Evolutionary conservation across 2,113 vertebrate species (phyloP).

Genomic region (Clarias macrocephalus): DNA sequence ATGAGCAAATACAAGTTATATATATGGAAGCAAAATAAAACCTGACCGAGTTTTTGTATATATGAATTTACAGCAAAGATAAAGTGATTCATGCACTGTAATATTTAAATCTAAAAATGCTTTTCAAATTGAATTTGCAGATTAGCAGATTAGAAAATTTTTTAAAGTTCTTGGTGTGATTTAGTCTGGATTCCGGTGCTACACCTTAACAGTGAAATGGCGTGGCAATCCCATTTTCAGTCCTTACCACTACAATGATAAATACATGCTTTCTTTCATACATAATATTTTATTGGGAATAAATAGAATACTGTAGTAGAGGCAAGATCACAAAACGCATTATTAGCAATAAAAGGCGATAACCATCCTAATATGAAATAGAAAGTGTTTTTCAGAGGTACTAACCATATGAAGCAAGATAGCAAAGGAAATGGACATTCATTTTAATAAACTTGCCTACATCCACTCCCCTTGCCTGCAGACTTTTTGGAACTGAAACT

Average conservation of each 20-base stretch:
- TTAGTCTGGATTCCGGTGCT: neutral
- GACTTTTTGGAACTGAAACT: neutral
- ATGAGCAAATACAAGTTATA: constrained; percentile 2
- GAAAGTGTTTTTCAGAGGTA: neutral
- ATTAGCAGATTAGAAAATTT: neutral
- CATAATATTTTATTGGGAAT: neutral
- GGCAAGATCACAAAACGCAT: neutral
- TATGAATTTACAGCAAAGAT: constrained; percentile 1
- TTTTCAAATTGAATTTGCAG: neutral
- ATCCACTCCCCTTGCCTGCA: neutral
- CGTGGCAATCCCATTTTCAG: neutral
- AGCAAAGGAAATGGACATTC: neutral
- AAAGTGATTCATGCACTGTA: neutral
- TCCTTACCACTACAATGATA: neutral
- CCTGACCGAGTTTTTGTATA: neutral
- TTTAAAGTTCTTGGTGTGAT: neutral
- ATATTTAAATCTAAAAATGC: neutral
- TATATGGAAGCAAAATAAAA: constrained; percentile 18
- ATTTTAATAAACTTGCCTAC: neutral
- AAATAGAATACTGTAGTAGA: neutral
- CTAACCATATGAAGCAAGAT: neutral
- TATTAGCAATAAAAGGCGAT: neutral
- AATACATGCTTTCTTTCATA: neutral
- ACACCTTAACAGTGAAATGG: neutral
- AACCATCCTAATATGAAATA: neutral